Evolutionary conservation across 2,888 invertebrate genomes (phyloP), one percentile per base, ranked within the genome.

Genomic region (Drosophila eohydei): DNA sequence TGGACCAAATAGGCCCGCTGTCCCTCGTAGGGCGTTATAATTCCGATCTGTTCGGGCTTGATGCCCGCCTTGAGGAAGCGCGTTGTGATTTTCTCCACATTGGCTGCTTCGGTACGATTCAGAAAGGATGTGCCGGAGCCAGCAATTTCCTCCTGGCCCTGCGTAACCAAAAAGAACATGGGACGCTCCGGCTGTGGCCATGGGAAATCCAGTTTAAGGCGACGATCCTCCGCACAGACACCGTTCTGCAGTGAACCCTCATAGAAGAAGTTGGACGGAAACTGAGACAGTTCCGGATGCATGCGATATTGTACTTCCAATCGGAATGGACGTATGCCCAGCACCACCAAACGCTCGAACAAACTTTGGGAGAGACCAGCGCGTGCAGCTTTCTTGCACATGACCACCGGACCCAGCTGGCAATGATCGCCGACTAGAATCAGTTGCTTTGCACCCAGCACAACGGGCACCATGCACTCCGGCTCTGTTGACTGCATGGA

Each of bases 371-470:
- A 98, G 28, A 99, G 95, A 2, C 99, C 99, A 0, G 99, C 99
- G 60, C 97, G 95, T 0, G 99, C 98, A 0, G 99, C 99, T 92
- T 99, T 98, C 93, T 99, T 99, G 94, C 99, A 99, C 98, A 99
- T 99, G 0, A 99, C 99, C 0, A 99, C 99, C 0, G 99, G 99
- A 0, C 99, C 99, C 70, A 99, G 94, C 93, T 99, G 99, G 91
- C 99, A 99, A 92, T 99, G 99, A 93, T 99, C 99, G 12, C 99
- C 99, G 0, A 99, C 99, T 3, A 99, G 95, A 78, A 99, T 98
- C 59, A 99, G 94, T 93, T 99, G 99, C 83, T 98, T 96, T 8
- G 99, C 99, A 12, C 99, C 99, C 5, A 99, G 94, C 0, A 99
- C 98, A 0, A 99, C 98, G 0, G 99, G 99, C 21, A 99, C 99